Evolutionary conservation across 2,888 invertebrate genomes (phyloP).

Genomic region (Phyto melanocephala): DNA sequence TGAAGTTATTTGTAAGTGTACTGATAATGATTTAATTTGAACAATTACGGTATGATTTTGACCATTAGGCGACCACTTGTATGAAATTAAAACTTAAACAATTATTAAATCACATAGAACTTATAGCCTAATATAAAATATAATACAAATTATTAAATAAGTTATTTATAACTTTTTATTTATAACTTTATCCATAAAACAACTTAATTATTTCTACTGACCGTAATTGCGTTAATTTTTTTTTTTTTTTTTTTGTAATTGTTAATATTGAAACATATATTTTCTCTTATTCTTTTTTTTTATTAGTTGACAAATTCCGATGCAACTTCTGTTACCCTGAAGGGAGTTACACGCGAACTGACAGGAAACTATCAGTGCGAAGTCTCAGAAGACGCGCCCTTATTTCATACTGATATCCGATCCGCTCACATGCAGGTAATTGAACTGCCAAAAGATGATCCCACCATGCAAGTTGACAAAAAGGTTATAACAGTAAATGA

Average conservation of each 20-base stretch:
- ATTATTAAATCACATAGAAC: too few relatives aligned
- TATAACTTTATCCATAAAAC: too few relatives aligned
- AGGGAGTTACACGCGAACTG: slow-evolving; percentile 80
- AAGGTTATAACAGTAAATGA: slow-evolving; percentile 80
- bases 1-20: too few relatives aligned
- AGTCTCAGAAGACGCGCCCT: slow-evolving; percentile 82
- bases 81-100: too few relatives aligned
- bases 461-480: slow-evolving; percentile 80
- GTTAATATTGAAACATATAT: too few relatives aligned
- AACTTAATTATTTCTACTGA: neutral
- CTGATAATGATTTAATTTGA: too few relatives aligned
- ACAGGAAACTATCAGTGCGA: slow-evolving; percentile 81
- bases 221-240: neutral
- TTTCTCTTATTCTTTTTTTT: neutral
- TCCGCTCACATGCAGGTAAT: slow-evolving; percentile 81
- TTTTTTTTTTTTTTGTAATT: too few relatives aligned
- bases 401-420: slow-evolving; percentile 81
- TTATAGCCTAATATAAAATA: too few relatives aligned
- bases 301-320: slow-evolving; percentile 80
- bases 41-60: too few relatives aligned
- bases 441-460: slow-evolving; percentile 81
- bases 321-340: slow-evolving; percentile 80
- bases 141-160: too few relatives aligned
- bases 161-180: too few relatives aligned
- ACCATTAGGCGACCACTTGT: too few relatives aligned